Evolutionary conservation across 2,113 vertebrate species (phyloP).

Genomic region (Perca flavescens): DNA sequence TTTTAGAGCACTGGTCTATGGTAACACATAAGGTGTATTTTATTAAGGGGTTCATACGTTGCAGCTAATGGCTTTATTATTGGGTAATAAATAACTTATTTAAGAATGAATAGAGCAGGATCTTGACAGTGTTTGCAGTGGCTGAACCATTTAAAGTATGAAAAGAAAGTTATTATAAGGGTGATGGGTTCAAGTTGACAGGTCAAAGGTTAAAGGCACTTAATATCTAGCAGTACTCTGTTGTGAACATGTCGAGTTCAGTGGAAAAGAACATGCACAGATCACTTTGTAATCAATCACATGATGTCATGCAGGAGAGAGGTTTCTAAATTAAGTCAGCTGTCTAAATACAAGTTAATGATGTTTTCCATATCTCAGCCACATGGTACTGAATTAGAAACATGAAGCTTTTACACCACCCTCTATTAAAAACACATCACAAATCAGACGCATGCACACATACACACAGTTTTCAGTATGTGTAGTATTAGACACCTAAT

Average conservation of each 20-base stretch:
- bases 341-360: slow-evolving; percentile 72
- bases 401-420: slow-evolving; percentile 43
- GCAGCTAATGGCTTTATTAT: not conserved
- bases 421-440: slow-evolving; percentile 66
- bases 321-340: slow-evolving; percentile 67
- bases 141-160: not conserved
- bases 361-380: slow-evolving; percentile 39
- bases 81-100: not conserved
- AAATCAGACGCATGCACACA: slow-evolving; percentile 24
- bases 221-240: not conserved
- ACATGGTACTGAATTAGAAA: slow-evolving; percentile 38
- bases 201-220: slow-evolving; percentile 12
- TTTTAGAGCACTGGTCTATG: not conserved
- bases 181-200: not conserved
- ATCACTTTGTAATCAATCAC: slow-evolving; percentile 33
- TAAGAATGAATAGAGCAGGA: not conserved
- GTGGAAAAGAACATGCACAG: slow-evolving; percentile 6
- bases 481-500: slow-evolving; percentile 23
- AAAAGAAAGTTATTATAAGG: not conserved
- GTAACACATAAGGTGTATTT: not conserved
- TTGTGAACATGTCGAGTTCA: not conserved
- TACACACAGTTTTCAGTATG: not conserved
- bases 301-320: slow-evolving; percentile 57
- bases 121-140: not conserved
- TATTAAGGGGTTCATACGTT: not conserved